Conservation (phyloP, 1,140 invertebrate species). For the Fopius arisanus region DNA sequence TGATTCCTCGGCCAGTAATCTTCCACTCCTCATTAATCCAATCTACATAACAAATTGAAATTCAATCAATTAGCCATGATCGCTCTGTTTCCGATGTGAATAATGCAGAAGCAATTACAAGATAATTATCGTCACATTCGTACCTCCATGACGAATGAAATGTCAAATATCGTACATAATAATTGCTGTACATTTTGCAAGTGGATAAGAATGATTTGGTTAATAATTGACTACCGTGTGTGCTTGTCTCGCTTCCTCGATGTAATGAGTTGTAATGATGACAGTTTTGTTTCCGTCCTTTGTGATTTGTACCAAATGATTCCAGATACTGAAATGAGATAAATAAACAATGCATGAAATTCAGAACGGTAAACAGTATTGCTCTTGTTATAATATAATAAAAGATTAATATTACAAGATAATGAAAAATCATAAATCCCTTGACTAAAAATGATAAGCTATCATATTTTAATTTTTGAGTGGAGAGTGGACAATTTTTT, state of each 20-base stretch:
- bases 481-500: too few relatives aligned
- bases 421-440: too few relatives aligned
- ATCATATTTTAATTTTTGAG: too few relatives aligned
- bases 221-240: conserved; percentile 73
- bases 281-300: conserved; percentile 85
- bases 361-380: not conserved
- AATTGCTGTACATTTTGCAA: too few relatives aligned
- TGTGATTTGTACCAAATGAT: conserved; percentile 86
- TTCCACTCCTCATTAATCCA: conserved; percentile 91
- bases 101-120: too few relatives aligned
- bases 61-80: not conserved
- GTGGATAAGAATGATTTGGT: not conserved
- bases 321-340: conserved; percentile 80
- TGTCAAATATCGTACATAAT: too few relatives aligned
- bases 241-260: conserved; percentile 90
- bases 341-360: not conserved
- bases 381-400: too few relatives aligned
- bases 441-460: too few relatives aligned
- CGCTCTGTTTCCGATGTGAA: too few relatives aligned
- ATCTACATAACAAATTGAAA: conserved; percentile 69
- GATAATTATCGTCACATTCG: not conserved
- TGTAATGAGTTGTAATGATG: conserved; percentile 94
- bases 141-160: too few relatives aligned
- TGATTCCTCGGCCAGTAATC: conserved; percentile 90
- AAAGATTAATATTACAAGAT: too few relatives aligned